Evolutionary conservation across 53 echinoderm and acorn worm genomes (phyloP).

Genomic region (Zoroaster sp.): DNA sequence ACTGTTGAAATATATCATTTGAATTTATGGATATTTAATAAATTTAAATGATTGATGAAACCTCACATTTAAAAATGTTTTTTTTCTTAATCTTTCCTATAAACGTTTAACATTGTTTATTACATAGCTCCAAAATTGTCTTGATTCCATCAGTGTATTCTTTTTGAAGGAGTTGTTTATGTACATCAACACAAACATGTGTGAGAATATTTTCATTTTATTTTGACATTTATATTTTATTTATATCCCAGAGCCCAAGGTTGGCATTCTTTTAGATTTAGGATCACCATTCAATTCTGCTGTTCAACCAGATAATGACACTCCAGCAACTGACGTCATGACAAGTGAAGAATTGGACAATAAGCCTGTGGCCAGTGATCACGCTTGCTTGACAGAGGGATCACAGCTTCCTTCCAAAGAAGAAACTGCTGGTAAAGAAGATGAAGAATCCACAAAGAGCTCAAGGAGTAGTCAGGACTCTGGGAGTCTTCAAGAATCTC

Average conservation of each 20-base stretch:
- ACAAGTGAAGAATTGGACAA: neutral
- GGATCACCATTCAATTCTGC: slow-evolving; percentile 8
- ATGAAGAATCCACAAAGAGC: neutral
- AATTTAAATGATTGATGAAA: no score
- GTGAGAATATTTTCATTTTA: no score
- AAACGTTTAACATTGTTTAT: no score
- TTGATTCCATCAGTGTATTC: no score
- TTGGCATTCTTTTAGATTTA: slow-evolving; percentile 45
- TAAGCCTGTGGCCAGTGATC: neutral
- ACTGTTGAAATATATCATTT: no score
- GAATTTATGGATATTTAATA: no score
- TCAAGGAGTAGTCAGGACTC: slow-evolving; percentile 3
- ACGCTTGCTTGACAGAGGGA: no score
- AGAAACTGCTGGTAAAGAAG: neutral
- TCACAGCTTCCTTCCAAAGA: neutral
- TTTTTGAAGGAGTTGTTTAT: no score
- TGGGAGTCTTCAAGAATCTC: neutral
- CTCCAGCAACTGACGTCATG: neutral
- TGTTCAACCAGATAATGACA: neutral
- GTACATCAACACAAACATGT: neutral
- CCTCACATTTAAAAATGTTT: no score
- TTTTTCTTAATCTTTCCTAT: no score
- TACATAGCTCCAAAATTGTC: no score
- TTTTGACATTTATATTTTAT: no score
- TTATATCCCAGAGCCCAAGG: slow-evolving; percentile 26